Evolutionary conservation across 92 coral and sea anemone genomes (phyloP), one percentile per base, ranked within the genome.

Genomic region (Anthopleura xanthogrammica): DNA sequence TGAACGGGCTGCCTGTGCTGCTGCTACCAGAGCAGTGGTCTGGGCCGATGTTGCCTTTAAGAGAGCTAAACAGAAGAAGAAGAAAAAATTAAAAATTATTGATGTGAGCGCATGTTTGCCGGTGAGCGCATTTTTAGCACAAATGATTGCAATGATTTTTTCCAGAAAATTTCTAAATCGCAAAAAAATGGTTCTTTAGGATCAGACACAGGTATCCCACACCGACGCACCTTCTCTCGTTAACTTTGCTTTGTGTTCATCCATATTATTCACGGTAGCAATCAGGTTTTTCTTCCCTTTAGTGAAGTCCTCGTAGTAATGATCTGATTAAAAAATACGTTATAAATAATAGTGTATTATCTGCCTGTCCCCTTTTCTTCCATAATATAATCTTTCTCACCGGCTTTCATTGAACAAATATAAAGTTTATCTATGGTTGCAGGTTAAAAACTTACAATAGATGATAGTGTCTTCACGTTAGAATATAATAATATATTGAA

Each of bases 1-100:
- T 29, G 98, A 94, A 19, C 94, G 93, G 86, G 98, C 98, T 24
- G 95, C 98, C 75, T 94, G 90, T 12, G 98, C 98, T 36, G 98
- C 98, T 16, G 98, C 98, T 64, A 94, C 98, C 87, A 94, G 88
- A 39, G 98, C 90, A 62, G 95, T 92, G 73, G 98, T 94, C 92
- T 94, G 98, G 85, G 98, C 98, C 11, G 98, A 94, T 16, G 98
- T 94, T 64, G 98, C 98, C 77, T 94, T 88, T 14, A 94, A 78
- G 24, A 93, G 81, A 16, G 97, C 97, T 93, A 70, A 8, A 46
- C 80, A 10, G 19, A 43, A 65, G 58, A 14, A 68, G 24, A 16
- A 42, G 22, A 7, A 48, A 16, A 57, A 36, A 75, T 17, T 7
- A 55, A 19, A 12, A 41, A 79, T 10, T 36, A 14, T 3, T 7